Evolutionary conservation across 1,140 invertebrate genomes (phyloP).

Genomic region (Metopolophium dirhodum): DNA sequence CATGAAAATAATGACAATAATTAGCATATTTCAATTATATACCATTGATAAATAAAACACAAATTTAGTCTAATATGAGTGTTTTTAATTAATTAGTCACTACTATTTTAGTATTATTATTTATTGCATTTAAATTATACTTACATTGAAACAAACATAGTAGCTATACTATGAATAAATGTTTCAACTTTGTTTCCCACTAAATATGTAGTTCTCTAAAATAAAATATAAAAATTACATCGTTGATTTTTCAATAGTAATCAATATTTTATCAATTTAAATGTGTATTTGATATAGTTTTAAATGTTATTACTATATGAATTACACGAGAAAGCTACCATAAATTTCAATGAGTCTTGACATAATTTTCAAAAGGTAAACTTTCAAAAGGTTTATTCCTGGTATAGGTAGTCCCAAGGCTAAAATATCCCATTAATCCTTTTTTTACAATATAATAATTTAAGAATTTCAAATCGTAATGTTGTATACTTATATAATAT

Average conservation of each 20-base stretch:
- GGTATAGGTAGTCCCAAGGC: background rate
- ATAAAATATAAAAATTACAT: background rate
- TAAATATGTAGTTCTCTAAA: slow-evolving; percentile 10
- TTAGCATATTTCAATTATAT: background rate
- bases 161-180: slow-evolving; percentile 42
- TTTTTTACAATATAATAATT: too few species aligned
- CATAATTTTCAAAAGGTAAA: background rate
- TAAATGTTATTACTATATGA: background rate
- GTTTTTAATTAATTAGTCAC: background rate
- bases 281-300: background rate
- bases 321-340: background rate
- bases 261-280: background rate
- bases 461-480: too few species aligned
- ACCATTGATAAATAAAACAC: background rate
- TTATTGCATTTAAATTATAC: background rate
- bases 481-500: too few species aligned
- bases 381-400: background rate
- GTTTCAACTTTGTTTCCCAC: slow-evolving; percentile 20
- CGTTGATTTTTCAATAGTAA: background rate
- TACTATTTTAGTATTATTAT: background rate
- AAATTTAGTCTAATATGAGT: background rate
- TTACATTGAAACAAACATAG: slow-evolving; percentile 47
- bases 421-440: background rate
- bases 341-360: background rate
- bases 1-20: background rate